Conservation (phyloP, 2,888 invertebrate genomes). For the Dendrolimus houi region DNA sequence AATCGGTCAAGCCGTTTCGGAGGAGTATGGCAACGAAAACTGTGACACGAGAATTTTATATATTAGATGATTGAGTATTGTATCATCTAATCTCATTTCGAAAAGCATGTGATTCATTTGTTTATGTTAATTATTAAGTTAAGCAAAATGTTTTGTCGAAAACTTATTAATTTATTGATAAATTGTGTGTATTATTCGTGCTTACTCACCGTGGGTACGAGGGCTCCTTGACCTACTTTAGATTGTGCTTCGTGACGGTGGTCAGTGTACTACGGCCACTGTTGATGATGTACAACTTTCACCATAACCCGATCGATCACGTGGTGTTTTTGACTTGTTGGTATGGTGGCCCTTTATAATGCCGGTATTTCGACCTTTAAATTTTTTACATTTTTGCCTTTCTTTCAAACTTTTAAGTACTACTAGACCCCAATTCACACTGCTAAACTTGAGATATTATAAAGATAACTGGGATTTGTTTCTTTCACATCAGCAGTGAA, state of each 20-base stretch:
- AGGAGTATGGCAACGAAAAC: no score
- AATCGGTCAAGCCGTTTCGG: no score
- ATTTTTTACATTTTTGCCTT: no score
- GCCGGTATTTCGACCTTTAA: no score
- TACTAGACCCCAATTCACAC: no score
- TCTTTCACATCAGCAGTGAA: no score
- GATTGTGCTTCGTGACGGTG: constrained; percentile 44
- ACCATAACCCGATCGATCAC: constrained; percentile 44
- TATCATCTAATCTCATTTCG: not conserved
- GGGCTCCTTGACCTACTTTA: constrained; percentile 65
- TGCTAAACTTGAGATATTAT: no score
- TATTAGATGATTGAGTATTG: no score
- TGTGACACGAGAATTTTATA: no score
- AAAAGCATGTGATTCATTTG: constrained; percentile 2
- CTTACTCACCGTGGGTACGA: constrained; percentile 45
- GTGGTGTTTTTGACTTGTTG: not conserved
- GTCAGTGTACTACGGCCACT: constrained; percentile 22
- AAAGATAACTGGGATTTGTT: no score
- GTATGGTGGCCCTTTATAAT: not conserved
- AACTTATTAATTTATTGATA: constrained; percentile 27
- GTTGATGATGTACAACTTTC: constrained; percentile 65
- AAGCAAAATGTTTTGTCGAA: constrained; percentile 7
- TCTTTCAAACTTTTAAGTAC: no score
- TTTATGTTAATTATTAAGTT: constrained; percentile 8
- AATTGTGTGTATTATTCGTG: constrained; percentile 17